Conservation (phyloP, 2,888 invertebrate species). For the Tiliacea aurago region DNA sequence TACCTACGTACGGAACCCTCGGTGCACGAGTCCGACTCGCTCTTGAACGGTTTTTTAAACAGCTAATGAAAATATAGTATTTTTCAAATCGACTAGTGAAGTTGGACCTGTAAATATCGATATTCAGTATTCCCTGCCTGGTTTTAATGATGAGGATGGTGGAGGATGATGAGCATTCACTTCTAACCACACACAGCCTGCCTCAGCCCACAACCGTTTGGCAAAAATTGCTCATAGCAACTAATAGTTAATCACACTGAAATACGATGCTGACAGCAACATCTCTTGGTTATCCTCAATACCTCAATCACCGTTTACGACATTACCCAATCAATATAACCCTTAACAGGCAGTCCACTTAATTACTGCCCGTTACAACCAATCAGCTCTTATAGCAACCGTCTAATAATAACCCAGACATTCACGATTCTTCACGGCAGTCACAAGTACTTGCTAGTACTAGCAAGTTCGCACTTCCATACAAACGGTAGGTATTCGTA, state of each 20-base stretch:
- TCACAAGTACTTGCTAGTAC: slow-evolving; percentile 45
- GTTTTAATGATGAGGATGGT: too few species aligned
- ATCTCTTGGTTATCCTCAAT: slow-evolving; percentile 16
- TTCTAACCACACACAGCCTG: background rate
- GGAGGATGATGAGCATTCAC: background rate
- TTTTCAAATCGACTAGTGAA: background rate
- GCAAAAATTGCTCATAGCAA: background rate
- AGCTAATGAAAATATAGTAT: background rate
- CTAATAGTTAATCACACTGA: background rate
- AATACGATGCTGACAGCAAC: background rate
- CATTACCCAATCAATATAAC: slow-evolving; percentile 2
- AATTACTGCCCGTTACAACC: slow-evolving; percentile 10
- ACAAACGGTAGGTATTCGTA: slow-evolving; percentile 67
- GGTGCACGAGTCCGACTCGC: too few species aligned
- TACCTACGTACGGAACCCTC: too few species aligned
- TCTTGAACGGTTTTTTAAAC: background rate
- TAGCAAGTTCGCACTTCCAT: slow-evolving; percentile 58
- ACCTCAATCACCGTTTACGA: slow-evolving; percentile 15
- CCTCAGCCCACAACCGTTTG: background rate
- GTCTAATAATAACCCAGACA: slow-evolving; percentile 50
- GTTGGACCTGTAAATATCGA: background rate
- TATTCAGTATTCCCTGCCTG: too few species aligned
- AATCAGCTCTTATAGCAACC: slow-evolving; percentile 11
- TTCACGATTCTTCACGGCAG: slow-evolving; percentile 47
- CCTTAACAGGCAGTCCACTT: slow-evolving; percentile 39